Percentiles rank a stretch among this genome's conserved stretches.
These are phyloP conservation scores for Otolemur garnettii DNA, from an alignment of 2,113 vertebrate genomes.

Conservation along the genomic window DNA sequence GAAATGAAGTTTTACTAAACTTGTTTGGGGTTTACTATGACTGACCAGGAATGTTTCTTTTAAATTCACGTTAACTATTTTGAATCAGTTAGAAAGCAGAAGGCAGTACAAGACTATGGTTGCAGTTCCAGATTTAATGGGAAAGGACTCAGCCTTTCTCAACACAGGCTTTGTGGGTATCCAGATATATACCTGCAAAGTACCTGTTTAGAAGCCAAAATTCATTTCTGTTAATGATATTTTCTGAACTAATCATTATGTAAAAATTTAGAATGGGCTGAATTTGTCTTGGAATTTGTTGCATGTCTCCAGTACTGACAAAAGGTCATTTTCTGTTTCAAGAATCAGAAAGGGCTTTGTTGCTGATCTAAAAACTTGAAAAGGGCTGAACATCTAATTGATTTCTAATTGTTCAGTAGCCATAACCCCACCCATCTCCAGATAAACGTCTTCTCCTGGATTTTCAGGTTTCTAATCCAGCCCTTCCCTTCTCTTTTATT, in stretches of 20 bases:
- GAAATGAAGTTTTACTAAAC: not conserved
- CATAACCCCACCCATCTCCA: not conserved
- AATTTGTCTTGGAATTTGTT: not conserved
- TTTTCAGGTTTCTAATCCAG: not conserved
- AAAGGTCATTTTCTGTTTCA: not conserved
- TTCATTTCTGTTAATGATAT: conserved; percentile 4
- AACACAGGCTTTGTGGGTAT: not conserved
- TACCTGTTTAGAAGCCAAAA: not conserved
- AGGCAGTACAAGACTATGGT: not conserved
- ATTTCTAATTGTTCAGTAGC: no score
- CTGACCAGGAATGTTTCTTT: not conserved
- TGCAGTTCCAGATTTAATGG: not conserved
- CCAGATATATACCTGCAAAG: not conserved
- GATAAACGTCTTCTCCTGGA: not conserved
- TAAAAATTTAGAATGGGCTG: not conserved
- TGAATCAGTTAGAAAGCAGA: not conserved
- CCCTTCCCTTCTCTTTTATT: not conserved
- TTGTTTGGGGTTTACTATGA: not conserved
- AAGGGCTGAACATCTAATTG: fast-evolving
- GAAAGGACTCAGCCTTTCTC: not conserved
- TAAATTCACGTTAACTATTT: not conserved
- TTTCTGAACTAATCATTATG: conserved; percentile 5
- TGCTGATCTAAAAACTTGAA: not conserved
- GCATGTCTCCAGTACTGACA: not conserved
- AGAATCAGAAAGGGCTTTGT: not conserved